Evolutionary conservation across 2,888 invertebrate species (phyloP).

Genomic region (Apeira syringaria): DNA sequence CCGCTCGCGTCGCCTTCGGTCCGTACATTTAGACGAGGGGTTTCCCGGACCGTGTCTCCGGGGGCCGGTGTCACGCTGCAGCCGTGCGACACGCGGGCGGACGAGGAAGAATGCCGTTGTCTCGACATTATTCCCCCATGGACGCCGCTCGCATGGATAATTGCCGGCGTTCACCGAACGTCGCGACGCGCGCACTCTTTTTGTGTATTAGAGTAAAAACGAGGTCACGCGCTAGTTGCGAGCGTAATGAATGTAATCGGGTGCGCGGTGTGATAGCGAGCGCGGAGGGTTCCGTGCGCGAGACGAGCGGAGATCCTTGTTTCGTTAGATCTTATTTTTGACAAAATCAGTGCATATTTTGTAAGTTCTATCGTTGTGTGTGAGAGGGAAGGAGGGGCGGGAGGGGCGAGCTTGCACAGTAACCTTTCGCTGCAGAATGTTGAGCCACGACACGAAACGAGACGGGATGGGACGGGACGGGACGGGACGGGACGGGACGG

Average conservation of each 20-base stretch:
- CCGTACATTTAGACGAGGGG: too few species aligned
- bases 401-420: constrained; percentile 39
- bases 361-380: neutral
- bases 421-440: constrained; percentile 45
- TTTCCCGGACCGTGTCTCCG: too few species aligned
- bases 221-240: constrained; percentile 10
- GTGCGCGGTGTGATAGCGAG: constrained; percentile 2
- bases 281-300: too few species aligned
- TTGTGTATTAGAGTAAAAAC: too few species aligned
- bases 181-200: too few species aligned
- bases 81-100: constrained; percentile 9
- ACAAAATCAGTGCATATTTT: too few species aligned
- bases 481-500: too few species aligned
- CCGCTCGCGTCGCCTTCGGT: too few species aligned
- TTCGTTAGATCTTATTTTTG: too few species aligned
- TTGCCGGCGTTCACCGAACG: neutral
- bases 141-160: neutral
- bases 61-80: constrained; percentile 17
- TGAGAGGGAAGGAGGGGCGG: constrained; percentile 1
- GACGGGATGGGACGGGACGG: neutral
- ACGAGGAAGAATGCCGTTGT: neutral
- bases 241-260: constrained; percentile 2
- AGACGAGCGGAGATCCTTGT: too few species aligned
- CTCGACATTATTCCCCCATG: constrained; percentile 15
- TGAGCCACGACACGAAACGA: constrained; percentile 24